These are phyloP conservation scores for Aleiodes alternator DNA, from an alignment of 2,888 invertebrate genomes.

Conservation along the genomic window DNA sequence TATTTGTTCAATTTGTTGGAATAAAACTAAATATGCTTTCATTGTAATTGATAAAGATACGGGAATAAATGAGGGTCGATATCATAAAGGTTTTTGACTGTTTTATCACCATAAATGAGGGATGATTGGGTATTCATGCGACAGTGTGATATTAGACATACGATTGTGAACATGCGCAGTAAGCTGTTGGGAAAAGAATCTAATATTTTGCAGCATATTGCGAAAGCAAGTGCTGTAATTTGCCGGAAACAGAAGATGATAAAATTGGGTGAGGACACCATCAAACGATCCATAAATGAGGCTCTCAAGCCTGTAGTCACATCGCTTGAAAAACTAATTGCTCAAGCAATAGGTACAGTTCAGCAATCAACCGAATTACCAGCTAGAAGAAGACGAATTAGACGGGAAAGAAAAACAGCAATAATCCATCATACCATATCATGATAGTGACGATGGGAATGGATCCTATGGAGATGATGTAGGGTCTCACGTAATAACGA, in stretches of 20 bases:
- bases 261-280: slow-evolving; percentile 41
- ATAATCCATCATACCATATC: no score
- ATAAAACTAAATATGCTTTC: slow-evolving; percentile 54
- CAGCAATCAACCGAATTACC: no score
- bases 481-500: no score
- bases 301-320: slow-evolving; percentile 45
- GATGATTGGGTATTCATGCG: slow-evolving; percentile 32
- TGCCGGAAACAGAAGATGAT: slow-evolving; percentile 48
- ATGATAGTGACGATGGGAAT: neutral
- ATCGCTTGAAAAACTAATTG: slow-evolving; percentile 41
- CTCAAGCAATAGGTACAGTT: slow-evolving; percentile 50
- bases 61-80: slow-evolving; percentile 51
- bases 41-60: slow-evolving; percentile 58
- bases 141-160: slow-evolving; percentile 17
- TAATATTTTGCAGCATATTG: slow-evolving; percentile 39
- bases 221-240: slow-evolving; percentile 51
- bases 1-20: slow-evolving; percentile 56
- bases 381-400: neutral
- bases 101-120: slow-evolving; percentile 42
- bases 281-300: slow-evolving; percentile 40
- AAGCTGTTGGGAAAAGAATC: neutral
- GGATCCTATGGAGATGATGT: no score
- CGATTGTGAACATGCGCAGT: slow-evolving; percentile 42
- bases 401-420: no score
- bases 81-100: slow-evolving; percentile 54